phyloP scores from a whole-genome alignment of 2,888 invertebrate species.

The Macaria liturata region DNA sequence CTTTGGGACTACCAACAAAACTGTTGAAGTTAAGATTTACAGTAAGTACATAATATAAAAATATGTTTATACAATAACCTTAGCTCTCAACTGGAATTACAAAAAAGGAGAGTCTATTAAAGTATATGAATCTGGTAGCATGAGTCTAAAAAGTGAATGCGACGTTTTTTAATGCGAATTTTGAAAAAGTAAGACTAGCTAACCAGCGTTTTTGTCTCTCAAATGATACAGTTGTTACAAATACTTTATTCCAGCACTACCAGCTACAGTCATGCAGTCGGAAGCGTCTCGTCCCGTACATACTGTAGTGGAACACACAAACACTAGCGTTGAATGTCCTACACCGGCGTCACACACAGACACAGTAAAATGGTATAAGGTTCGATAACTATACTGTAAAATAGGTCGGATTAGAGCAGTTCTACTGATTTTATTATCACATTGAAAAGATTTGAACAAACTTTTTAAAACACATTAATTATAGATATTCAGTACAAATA shows the following conservation, averaged over 20 bases:
- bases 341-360: constrained; percentile 43
- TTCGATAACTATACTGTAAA: constrained; percentile 51
- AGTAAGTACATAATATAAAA: constrained; percentile 48
- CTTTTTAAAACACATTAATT: too few species aligned
- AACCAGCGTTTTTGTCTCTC: too few species aligned
- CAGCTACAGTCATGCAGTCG: constrained; percentile 45
- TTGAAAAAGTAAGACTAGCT: too few species aligned
- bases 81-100: too few species aligned
- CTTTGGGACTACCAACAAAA: constrained; percentile 67
- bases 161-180: too few species aligned
- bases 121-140: too few species aligned
- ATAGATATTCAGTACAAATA: too few species aligned
- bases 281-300: constrained; percentile 48
- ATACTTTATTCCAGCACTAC: constrained; percentile 48
- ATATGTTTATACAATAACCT: too few species aligned
- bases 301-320: constrained; percentile 53
- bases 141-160: too few species aligned
- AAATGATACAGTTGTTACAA: not conserved
- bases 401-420: constrained; percentile 3
- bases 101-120: too few species aligned
- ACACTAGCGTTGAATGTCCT: constrained; percentile 57
- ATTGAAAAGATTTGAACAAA: too few species aligned
- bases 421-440: too few species aligned
- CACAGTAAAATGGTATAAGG: constrained; percentile 78
- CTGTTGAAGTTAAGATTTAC: constrained; percentile 60